Base-by-base conservation (phyloP, 2,113 vertebrate genomes). In the Origma solitaria region DNA sequence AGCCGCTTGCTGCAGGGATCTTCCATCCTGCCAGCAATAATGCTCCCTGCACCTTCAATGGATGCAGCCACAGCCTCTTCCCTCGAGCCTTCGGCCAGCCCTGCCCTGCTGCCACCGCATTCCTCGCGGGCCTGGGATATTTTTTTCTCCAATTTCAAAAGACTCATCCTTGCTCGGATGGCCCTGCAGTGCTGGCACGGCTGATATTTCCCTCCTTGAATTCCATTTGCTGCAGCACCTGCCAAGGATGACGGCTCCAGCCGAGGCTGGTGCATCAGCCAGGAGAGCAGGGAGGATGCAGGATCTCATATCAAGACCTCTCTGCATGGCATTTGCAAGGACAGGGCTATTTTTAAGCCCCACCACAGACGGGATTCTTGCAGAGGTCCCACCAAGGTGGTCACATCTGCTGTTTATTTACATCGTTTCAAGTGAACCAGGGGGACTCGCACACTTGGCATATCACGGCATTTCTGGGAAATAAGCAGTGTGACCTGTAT, bases 291-390 rank as follows among this genome's bases (percentile, higher is more conserved):
- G 72, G 42, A 93, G 78, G 90, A 82, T 71, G 91, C 68, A 62
- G 60, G 66, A 71, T 94, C 92, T 81, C 2, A 0, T 95, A 15
- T 93, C 94, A 86, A 54, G 76, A 4, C 54, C 60, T 65, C 82
- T 38, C 42, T 51, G 47, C 56, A 42, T 95, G 94, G 88, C 80
- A 86, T 96, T 94, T 96, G 33, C 51, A 58, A 58, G 35, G 76
- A 15, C 49, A 94, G 66, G 85, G 6, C n/a, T 96, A 94, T 92
- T 90, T 94, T 95, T 97, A 90, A 82, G 69, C 15, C 21, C 15
- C 16, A 22, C 28, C 50, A 61, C 75, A 82, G 70, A 5, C 4
- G 47, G 47, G 50, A 83, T 73, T 73, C 54, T 76, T 15, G 9
- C 37, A 68, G 57, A 90, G 35, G 57, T 78, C n/a, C 37, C 28